These are phyloP conservation scores for Aleiodes alternator DNA, from an alignment of 2,888 invertebrate species.

Conservation along the genomic window DNA sequence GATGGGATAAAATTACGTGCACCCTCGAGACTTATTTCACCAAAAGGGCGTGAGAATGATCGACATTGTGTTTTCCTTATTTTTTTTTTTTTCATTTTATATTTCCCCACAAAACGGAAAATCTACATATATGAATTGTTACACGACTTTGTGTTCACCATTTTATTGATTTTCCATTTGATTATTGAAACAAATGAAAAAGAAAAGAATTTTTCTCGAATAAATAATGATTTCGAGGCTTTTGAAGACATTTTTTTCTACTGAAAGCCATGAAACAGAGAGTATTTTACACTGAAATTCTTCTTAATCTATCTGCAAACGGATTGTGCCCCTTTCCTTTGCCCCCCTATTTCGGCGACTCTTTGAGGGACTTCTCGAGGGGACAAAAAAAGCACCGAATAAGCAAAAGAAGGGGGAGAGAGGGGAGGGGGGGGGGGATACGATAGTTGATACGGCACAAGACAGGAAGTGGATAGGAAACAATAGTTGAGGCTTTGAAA, in stretches of 20 bases:
- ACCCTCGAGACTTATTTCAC: conserved; percentile 29
- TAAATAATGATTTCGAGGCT: too few relatives aligned
- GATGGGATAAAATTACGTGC: conserved; percentile 43
- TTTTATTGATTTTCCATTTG: conserved; percentile 7
- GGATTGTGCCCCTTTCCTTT: too few relatives aligned
- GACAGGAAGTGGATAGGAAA: conserved; percentile 34
- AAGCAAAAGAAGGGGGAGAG: too few relatives aligned
- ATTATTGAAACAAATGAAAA: background rate
- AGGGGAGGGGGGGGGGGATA: background rate
- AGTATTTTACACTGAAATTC: too few relatives aligned
- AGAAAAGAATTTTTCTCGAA: background rate
- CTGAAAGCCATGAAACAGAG: too few relatives aligned
- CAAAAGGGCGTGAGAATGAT: conserved; percentile 43
- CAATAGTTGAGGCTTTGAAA: conserved; percentile 44
- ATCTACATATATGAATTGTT: conserved; percentile 33
- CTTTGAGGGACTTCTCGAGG: too few relatives aligned
- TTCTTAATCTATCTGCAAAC: too few relatives aligned
- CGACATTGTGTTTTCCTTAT: conserved; percentile 37
- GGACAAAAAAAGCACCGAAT: too few relatives aligned
- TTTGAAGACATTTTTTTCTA: too few relatives aligned
- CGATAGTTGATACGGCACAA: conserved; percentile 41
- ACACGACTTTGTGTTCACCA: background rate
- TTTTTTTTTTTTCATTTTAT: conserved; percentile 28
- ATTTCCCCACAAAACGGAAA: conserved; percentile 16
- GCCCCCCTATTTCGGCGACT: too few relatives aligned